A percentile compares a stretch with the other conserved stretches of the same genome.
phyloP scores from a whole-genome alignment of 1,140 invertebrate species.

The Euglossa dilemma region DNA sequence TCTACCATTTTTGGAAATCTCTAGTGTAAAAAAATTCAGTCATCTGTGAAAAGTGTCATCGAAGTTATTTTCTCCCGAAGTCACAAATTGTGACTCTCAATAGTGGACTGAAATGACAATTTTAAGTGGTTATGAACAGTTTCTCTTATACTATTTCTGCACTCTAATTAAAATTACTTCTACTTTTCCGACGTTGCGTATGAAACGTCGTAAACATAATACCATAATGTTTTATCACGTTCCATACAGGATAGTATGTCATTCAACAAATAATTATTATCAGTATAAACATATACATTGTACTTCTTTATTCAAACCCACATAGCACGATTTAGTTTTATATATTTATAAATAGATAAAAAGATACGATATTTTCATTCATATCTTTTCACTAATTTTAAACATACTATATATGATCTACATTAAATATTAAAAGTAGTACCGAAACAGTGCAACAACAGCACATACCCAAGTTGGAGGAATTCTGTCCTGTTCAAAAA shows the following conservation, averaged over 20 bases:
- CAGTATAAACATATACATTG: slow-evolving; percentile 27
- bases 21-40: slow-evolving; percentile 52
- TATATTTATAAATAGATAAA: slow-evolving; percentile 23
- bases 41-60: slow-evolving; percentile 56
- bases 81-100: slow-evolving; percentile 48
- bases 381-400: slow-evolving; percentile 35
- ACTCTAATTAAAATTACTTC: slow-evolving; percentile 53
- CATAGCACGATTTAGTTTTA: neutral
- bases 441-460: slow-evolving; percentile 76
- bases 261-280: slow-evolving; percentile 56
- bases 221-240: slow-evolving; percentile 77
- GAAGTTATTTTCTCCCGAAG: slow-evolving; percentile 38
- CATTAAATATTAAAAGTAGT: slow-evolving; percentile 73
- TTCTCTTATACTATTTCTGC: slow-evolving; percentile 53
- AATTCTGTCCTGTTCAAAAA: slow-evolving; percentile 73
- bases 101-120: slow-evolving; percentile 61
- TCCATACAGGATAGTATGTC: slow-evolving; percentile 75
- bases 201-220: slow-evolving; percentile 66
- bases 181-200: slow-evolving; percentile 40
- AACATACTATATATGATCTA: slow-evolving; percentile 1
- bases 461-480: slow-evolving; percentile 77
- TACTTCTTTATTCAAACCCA: slow-evolving; percentile 51
- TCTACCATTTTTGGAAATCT: slow-evolving; percentile 68
- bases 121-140: slow-evolving; percentile 57
- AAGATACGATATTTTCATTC: slow-evolving; percentile 11